A percentile compares a stretch with the other conserved stretches of the same genome.
phyloP scores from a whole-genome alignment of 2,113 vertebrate genomes.

The Apodemus speciosus region DNA sequence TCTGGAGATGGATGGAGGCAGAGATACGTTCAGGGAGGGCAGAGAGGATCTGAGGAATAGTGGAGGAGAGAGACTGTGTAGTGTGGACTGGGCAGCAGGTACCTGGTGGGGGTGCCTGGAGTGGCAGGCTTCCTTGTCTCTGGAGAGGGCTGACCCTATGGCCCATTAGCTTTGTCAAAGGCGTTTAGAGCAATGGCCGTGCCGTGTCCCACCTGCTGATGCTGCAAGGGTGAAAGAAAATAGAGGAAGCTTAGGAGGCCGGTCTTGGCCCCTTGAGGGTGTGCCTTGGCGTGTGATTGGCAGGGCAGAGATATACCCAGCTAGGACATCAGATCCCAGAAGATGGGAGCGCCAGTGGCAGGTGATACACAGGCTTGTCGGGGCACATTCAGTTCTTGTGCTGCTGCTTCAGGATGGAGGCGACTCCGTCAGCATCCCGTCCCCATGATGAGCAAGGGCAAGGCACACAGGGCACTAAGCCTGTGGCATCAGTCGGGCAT shows the following conservation, averaged over 20 bases:
- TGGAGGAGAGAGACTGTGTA: background rate
- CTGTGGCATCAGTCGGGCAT: background rate
- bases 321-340: background rate
- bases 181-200: background rate
- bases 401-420: accelerated
- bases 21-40: background rate
- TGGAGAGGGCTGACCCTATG: background rate
- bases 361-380: background rate
- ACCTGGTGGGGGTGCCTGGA: accelerated
- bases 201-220: no score
- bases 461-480: accelerated
- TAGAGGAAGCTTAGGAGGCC: accelerated
- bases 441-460: background rate
- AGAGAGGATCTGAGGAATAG: accelerated
- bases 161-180: background rate
- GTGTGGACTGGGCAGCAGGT: accelerated
- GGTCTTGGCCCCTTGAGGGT: no score
- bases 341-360: background rate
- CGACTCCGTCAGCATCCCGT: accelerated
- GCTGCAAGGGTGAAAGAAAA: accelerated
- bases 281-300: background rate
- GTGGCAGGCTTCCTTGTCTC: accelerated
- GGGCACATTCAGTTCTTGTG: accelerated
- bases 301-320: background rate
- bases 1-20: background rate